Percentiles rank a stretch among this genome's conserved stretches.
Conservation (phyloP, 2,888 invertebrate species). For the Cerceris ruficornis region DNA sequence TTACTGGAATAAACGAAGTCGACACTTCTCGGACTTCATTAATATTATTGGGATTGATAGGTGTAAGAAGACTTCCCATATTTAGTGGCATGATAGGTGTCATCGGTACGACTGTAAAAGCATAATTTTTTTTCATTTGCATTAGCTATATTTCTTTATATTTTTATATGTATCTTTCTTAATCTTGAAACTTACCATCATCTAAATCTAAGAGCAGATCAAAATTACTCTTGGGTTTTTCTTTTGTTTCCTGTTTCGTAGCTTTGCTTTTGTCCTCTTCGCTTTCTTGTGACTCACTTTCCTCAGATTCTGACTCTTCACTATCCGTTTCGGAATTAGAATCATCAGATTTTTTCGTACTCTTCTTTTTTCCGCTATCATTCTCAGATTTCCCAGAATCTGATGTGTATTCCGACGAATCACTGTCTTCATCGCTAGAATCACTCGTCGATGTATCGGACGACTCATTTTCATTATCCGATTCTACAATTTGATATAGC, state of each 20-base stretch:
- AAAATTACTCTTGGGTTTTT: conserved; percentile 86
- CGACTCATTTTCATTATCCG: conserved; percentile 80
- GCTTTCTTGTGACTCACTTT: conserved; percentile 68
- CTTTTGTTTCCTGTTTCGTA: conserved; percentile 74
- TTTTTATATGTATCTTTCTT: background rate
- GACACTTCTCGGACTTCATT: conserved; percentile 82
- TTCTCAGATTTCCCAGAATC: conserved; percentile 63
- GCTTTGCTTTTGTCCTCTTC: conserved; percentile 75
- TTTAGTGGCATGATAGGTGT: conserved; percentile 92
- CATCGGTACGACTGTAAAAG: conserved; percentile 83
- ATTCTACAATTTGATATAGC: conserved; percentile 46
- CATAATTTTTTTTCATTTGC: conserved; percentile 6
- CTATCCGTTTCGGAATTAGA: conserved; percentile 73
- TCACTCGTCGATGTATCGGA: conserved; percentile 79
- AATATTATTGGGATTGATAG: conserved; percentile 81
- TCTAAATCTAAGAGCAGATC: conserved; percentile 93
- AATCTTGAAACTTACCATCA: conserved; percentile 82
- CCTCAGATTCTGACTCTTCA: conserved; percentile 74
- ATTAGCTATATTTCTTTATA: conserved; percentile 7
- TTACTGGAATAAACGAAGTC: conserved; percentile 84
- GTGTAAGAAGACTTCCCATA: conserved; percentile 89
- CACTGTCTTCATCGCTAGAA: conserved; percentile 70
- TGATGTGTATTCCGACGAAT: conserved; percentile 79
- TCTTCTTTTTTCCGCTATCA: conserved; percentile 60
- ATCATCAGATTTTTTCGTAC: conserved; percentile 67